Evolutionary conservation across 2,113 vertebrate species (phyloP), one percentile per base, ranked within the genome.

Genomic region (Enhydra lutris): DNA sequence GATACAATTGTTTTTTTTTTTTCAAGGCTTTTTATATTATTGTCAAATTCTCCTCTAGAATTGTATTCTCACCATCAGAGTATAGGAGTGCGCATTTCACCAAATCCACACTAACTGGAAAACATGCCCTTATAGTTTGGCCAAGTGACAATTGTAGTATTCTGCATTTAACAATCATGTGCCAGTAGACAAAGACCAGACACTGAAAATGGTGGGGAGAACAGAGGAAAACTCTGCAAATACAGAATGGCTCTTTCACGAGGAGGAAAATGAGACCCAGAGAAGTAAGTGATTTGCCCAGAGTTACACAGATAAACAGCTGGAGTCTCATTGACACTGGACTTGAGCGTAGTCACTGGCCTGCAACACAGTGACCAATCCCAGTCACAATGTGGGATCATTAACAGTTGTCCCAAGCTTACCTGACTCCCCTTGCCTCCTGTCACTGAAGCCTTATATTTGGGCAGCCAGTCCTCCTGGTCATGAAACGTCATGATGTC

Each of bases 321-420:
- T 1, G 15, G 71, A 26, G 21, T 61, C 65, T 95, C 13, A 55
- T 0, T 24, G 83, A 57, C 36, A 18, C 23, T 12, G 52, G n/a
- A 12, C 59, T 55, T 24, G 45, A 14, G 14, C 3, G 0, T 65
- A 6, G 24, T 52, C 45, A 2, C 31, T 24, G 42, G 36, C 26
- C 29, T 81, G 42, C 42, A 36, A 12, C 57, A 15, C 17, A 45
- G 4, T 24, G 45, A 76, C 42, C 73, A 21, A 6, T n/a, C 81
- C 39, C n/a, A 26, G 50, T 50, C 10, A 7, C 36, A 7, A 7
- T 0, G 1, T 21, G 0, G 0, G 24, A 31, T 61, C 3, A 7
- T 17, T 36, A 17, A 10, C 24, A 13, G 8, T 2, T 23, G 23
- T n/a, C 34, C n/a, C 7, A 1, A 23, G 55, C 23, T 39, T 14